These are phyloP conservation scores for Drosophila testacea DNA, from an alignment of 2,888 invertebrate species.

Conservation along the genomic window DNA sequence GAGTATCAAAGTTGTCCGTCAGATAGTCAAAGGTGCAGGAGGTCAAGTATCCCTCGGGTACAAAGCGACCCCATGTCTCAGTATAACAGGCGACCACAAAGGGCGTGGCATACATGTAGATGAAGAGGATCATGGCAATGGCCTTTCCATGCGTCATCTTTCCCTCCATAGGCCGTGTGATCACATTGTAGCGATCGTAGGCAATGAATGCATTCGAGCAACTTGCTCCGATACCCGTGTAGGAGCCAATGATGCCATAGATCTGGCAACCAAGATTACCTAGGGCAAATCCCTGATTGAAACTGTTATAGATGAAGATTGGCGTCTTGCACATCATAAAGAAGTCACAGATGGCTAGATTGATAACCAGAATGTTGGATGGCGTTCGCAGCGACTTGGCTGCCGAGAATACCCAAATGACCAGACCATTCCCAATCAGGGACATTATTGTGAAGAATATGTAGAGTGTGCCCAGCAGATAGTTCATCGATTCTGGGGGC, in stretches of 20 bases:
- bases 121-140: constrained; percentile 89
- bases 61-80: constrained; percentile 94
- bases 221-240: constrained; percentile 92
- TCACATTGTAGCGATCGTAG: constrained; percentile 92
- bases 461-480: constrained; percentile 91
- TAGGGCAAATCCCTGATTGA: constrained; percentile 90
- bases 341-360: constrained; percentile 93
- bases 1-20: constrained; percentile 91
- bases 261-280: constrained; percentile 92
- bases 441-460: constrained; percentile 90
- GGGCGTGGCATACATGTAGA: constrained; percentile 92
- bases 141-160: constrained; percentile 93
- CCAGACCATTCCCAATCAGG: constrained; percentile 92
- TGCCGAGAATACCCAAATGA: constrained; percentile 91
- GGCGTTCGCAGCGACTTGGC: constrained; percentile 86
- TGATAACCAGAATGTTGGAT: constrained; percentile 93
- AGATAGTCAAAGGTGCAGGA: constrained; percentile 94
- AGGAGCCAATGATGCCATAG: constrained; percentile 90
- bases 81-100: constrained; percentile 92
- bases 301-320: constrained; percentile 89
- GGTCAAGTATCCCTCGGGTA: constrained; percentile 96
- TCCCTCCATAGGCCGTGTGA: constrained; percentile 93
- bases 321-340: constrained; percentile 95
- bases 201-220: constrained; percentile 94
- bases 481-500: constrained; percentile 93